Percentiles rank a stretch among this genome's conserved stretches.
These are phyloP conservation scores for Elephantulus edwardii DNA, from an alignment of 2,113 vertebrate species.

Conservation along the genomic window DNA sequence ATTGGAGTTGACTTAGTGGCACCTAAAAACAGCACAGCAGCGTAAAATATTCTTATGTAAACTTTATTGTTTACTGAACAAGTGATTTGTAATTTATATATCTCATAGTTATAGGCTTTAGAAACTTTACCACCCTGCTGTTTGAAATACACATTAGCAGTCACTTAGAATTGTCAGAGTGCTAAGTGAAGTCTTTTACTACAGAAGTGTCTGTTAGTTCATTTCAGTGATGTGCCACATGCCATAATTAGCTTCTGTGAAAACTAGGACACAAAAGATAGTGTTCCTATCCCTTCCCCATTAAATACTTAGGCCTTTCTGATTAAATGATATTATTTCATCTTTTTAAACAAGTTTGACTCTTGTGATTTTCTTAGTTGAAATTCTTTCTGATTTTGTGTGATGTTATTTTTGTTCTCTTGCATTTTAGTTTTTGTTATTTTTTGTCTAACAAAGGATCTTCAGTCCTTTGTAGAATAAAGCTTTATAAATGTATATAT, in stretches of 20 bases:
- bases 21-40: background rate
- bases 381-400: background rate
- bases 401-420: too few relatives aligned
- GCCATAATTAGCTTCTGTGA: slow-evolving; percentile 49
- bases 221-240: slow-evolving; percentile 36
- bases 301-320: background rate
- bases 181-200: slow-evolving; percentile 29
- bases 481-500: too few relatives aligned
- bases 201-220: background rate
- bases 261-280: slow-evolving; percentile 36
- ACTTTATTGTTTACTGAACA: slow-evolving; percentile 13
- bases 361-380: too few relatives aligned
- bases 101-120: background rate
- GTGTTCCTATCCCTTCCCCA: slow-evolving; percentile 79
- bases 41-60: background rate
- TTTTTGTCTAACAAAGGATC: too few relatives aligned
- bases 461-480: too few relatives aligned
- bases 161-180: slow-evolving; percentile 33
- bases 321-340: too few relatives aligned
- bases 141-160: slow-evolving; percentile 33
- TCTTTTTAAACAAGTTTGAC: too few relatives aligned
- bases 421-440: too few relatives aligned
- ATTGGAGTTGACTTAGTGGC: background rate
- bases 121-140: slow-evolving; percentile 18
- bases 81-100: background rate